These are phyloP conservation scores for Spinibarbus caldwelli DNA, from an alignment of 2,797 vertebrate species.

Conservation along the genomic window DNA sequence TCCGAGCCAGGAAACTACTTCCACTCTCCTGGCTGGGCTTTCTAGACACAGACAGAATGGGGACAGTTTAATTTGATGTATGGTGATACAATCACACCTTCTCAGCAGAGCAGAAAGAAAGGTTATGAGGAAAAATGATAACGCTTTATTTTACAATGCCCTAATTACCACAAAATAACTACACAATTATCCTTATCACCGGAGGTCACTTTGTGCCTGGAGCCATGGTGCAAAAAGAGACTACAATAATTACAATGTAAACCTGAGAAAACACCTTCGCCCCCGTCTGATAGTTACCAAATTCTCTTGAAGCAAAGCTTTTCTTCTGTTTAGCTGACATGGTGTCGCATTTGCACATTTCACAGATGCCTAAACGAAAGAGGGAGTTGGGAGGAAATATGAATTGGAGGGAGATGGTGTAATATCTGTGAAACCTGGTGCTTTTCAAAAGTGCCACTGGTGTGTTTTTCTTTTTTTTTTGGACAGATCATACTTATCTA, in stretches of 20 bases:
- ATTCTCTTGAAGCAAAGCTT: not conserved
- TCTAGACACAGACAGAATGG: conserved; percentile 77
- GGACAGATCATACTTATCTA: not conserved
- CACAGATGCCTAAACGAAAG: conserved; percentile 6
- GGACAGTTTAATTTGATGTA: conserved; percentile 80
- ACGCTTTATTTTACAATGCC: conserved; percentile 71
- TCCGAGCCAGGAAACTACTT: conserved; percentile 68
- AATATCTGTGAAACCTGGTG: not conserved
- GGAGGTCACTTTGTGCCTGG: conserved; percentile 29
- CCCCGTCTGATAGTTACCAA: not conserved
- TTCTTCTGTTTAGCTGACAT: not conserved
- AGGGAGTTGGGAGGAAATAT: not conserved
- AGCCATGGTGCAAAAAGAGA: not conserved
- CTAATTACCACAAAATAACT: conserved; percentile 72
- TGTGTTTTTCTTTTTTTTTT: not conserved
- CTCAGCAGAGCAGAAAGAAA: conserved; percentile 77
- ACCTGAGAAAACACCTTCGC: conserved; percentile 4
- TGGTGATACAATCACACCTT: conserved; percentile 76
- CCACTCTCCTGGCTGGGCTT: conserved; percentile 66
- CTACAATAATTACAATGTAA: conserved; percentile 16
- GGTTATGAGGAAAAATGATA: conserved; percentile 70
- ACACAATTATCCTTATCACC: conserved; percentile 64
- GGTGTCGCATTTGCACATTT: conserved; percentile 8
- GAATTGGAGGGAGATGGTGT: not conserved
- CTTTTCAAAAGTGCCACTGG: not conserved